A percentile compares a stretch with the other conserved stretches of the same genome.
Conservation (phyloP, 1,140 invertebrate genomes). For the Chionoecetes opilio region DNA sequence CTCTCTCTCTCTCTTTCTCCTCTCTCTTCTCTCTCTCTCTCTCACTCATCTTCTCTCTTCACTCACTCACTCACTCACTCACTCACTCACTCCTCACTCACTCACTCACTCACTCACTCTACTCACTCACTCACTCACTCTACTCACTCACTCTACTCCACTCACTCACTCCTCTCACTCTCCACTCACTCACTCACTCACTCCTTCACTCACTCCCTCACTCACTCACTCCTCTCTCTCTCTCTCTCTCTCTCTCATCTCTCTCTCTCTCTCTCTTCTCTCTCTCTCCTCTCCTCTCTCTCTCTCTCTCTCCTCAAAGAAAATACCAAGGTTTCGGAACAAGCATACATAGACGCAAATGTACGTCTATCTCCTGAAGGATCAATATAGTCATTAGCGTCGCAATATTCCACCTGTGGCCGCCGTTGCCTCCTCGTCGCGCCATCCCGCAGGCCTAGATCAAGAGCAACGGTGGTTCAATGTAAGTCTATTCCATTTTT, state of each 20-base stretch:
- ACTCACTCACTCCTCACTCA: conserved; percentile 25
- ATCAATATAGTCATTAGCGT: not conserved
- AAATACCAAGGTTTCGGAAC: no score
- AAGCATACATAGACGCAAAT: no score
- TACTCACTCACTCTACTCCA: not conserved
- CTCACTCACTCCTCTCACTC: not conserved
- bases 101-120: not conserved
- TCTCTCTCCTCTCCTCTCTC: not conserved
- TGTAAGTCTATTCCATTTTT: conserved; percentile 2
- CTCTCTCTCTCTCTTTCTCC: conserved; percentile 6
- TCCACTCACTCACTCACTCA: conserved; percentile 3
- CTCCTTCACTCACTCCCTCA: not conserved
- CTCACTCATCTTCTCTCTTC: not conserved
- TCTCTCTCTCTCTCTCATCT: conserved; percentile 49
- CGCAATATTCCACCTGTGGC: not conserved
- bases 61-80: not conserved
- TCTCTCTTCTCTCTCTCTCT: not conserved
- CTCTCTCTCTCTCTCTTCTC: not conserved
- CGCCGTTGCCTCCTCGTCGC: no score
- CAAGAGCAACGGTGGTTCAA: not conserved
- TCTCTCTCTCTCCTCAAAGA: not conserved
- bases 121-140: not conserved
- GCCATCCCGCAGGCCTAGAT: not conserved
- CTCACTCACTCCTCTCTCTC: not conserved
- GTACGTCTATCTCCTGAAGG: no score